A percentile compares a stretch with the other conserved stretches of the same genome.
phyloP scores from a whole-genome alignment of 2,113 vertebrate species.

The Psittacula cyanocephala region DNA sequence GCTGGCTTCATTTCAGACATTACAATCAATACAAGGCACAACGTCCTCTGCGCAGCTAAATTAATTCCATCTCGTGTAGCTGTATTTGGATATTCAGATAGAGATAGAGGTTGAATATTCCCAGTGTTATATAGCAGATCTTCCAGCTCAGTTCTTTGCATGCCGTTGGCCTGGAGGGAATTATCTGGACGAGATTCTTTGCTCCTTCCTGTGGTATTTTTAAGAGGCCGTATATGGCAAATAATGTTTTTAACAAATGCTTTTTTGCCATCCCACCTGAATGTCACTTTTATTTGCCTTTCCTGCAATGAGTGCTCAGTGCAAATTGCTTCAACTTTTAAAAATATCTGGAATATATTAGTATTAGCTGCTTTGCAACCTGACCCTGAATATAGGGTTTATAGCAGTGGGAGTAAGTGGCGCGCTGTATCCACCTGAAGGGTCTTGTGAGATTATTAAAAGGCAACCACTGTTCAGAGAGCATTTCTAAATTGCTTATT shows the following conservation, averaged over 20 bases:
- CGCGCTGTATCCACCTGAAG: background rate
- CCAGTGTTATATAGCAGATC: background rate
- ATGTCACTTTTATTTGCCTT: background rate
- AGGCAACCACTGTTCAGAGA: background rate
- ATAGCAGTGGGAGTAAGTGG: background rate
- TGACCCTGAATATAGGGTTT: background rate
- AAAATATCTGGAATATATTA: background rate
- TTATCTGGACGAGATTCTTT: background rate
- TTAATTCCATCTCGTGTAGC: background rate
- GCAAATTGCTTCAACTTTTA: background rate
- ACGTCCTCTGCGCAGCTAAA: accelerated
- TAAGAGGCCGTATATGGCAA: background rate
- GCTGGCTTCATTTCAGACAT: background rate
- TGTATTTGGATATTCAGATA: background rate
- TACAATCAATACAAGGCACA: background rate
- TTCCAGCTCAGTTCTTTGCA: background rate
- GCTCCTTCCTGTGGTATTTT: background rate
- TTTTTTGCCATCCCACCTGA: background rate
- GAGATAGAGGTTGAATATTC: background rate
- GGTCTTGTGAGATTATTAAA: background rate
- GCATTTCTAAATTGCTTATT: slow-evolving; percentile 32
- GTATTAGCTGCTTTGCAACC: background rate
- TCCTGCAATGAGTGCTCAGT: background rate
- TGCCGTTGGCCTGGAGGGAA: accelerated
- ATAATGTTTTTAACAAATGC: background rate